Conservation (phyloP, 2,797 vertebrate genomes). For the Hippocampus kuda region DNA sequence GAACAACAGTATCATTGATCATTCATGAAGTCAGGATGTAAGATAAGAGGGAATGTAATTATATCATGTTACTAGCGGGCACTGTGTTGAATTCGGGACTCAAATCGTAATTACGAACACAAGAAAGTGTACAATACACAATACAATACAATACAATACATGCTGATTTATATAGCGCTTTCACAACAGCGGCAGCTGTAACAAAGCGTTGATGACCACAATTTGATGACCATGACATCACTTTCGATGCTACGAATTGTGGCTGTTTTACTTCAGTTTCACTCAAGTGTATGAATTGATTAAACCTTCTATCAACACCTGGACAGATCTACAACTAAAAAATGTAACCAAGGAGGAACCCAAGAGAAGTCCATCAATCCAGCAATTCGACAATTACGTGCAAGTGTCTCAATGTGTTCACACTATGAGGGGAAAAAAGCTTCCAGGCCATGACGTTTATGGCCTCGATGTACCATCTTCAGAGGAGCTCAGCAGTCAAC, state of each 20-base stretch:
- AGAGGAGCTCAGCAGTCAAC: no score
- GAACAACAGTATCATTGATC: constrained; percentile 2
- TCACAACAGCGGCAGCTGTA: no score
- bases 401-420: not conserved
- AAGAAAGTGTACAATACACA: no score
- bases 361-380: not conserved
- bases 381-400: not conserved
- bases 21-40: constrained; percentile 1
- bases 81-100: not conserved
- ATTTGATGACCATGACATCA: not conserved
- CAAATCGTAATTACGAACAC: not conserved
- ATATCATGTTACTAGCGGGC: not conserved
- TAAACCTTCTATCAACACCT: not conserved
- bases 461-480: no score
- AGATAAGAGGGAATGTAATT: not conserved
- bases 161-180: no score
- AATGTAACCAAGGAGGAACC: not conserved
- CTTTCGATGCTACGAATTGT: not conserved
- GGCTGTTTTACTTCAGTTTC: not conserved
- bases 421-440: not conserved
- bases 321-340: not conserved
- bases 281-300: not conserved
- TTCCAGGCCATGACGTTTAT: no score
- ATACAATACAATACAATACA: no score
- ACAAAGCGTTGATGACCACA: not conserved